A percentile compares a stretch with the other conserved stretches of the same genome.
Evolutionary conservation across 2,888 invertebrate genomes (phyloP).

Genomic region (Liposcelis brunnea): DNA sequence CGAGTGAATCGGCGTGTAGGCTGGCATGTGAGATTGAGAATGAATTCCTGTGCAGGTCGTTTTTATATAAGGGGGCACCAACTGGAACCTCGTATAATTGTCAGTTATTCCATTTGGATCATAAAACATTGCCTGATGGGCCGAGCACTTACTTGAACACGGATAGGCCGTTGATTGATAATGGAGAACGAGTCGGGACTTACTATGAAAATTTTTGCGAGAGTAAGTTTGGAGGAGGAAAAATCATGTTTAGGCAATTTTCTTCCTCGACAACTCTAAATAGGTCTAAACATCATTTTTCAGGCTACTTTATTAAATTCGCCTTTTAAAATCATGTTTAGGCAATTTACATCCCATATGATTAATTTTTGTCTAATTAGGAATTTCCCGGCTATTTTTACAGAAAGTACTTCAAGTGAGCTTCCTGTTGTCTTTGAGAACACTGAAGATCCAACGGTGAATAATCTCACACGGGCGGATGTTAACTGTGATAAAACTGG

Average conservation of each 20-base stretch:
- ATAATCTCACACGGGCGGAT: slow-evolving; percentile 57
- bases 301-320: slow-evolving; percentile 5
- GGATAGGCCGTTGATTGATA: slow-evolving; percentile 77
- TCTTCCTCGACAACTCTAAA: too few relatives aligned
- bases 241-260: neutral
- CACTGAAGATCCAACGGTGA: slow-evolving; percentile 53
- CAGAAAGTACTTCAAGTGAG: slow-evolving; percentile 33
- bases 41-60: slow-evolving; percentile 77
- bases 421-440: slow-evolving; percentile 61
- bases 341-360: slow-evolving; percentile 6
- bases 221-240: slow-evolving; percentile 52
- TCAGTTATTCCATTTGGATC: slow-evolving; percentile 79
- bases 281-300: slow-evolving; percentile 8
- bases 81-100: slow-evolving; percentile 71
- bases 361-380: slow-evolving; percentile 16
- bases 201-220: slow-evolving; percentile 85
- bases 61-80: slow-evolving; percentile 51
- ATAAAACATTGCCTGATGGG: slow-evolving; percentile 80
- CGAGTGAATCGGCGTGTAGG: slow-evolving; percentile 74
- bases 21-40: slow-evolving; percentile 83
- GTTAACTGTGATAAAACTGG: slow-evolving; percentile 88
- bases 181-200: slow-evolving; percentile 74
- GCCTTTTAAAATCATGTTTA: slow-evolving; percentile 15
- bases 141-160: slow-evolving; percentile 80
- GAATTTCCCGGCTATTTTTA: too few relatives aligned